phyloP scores from a whole-genome alignment of 2,888 invertebrate genomes.

The Trissolcus japonicus region DNA sequence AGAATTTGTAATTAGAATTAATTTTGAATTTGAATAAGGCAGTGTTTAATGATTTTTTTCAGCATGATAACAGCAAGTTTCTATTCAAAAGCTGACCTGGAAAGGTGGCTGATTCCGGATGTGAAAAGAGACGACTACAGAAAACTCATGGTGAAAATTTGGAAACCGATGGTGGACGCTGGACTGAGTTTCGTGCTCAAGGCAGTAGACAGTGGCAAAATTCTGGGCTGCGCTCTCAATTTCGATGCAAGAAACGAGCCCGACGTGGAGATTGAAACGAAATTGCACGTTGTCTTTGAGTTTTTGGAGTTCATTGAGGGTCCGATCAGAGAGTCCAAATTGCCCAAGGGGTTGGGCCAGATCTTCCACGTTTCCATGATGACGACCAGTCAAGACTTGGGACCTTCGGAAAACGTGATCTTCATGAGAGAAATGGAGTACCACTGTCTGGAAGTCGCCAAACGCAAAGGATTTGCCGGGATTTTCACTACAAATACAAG shows the following conservation, averaged over 20 bases:
- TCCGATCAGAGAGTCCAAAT: slow-evolving; percentile 81
- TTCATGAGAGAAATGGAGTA: slow-evolving; percentile 88
- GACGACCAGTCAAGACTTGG: slow-evolving; percentile 84
- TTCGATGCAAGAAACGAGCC: slow-evolving; percentile 91
- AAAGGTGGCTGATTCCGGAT: slow-evolving; percentile 85
- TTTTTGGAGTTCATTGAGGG: slow-evolving; percentile 87
- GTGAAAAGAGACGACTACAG: slow-evolving; percentile 83
- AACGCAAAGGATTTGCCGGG: slow-evolving; percentile 82
- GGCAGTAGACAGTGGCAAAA: slow-evolving; percentile 76
- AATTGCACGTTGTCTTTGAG: slow-evolving; percentile 84
- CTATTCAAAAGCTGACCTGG: slow-evolving; percentile 90
- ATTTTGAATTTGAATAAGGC: no score
- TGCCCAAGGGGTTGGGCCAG: slow-evolving; percentile 82
- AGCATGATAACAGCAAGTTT: slow-evolving; percentile 92
- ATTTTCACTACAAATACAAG: slow-evolving; percentile 92
- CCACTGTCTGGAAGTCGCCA: slow-evolving; percentile 83
- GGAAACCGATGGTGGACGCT: slow-evolving; percentile 83
- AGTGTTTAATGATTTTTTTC: no score
- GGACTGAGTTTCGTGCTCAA: slow-evolving; percentile 85
- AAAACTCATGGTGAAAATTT: slow-evolving; percentile 82
- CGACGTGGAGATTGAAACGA: slow-evolving; percentile 82
- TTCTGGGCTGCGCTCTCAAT: slow-evolving; percentile 86
- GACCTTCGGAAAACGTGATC: slow-evolving; percentile 85
- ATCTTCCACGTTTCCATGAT: slow-evolving; percentile 92
- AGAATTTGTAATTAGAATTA: no score